Evolutionary conservation across 2,797 vertebrate species (phyloP).

Genomic region (Bradypodion ventrale): DNA sequence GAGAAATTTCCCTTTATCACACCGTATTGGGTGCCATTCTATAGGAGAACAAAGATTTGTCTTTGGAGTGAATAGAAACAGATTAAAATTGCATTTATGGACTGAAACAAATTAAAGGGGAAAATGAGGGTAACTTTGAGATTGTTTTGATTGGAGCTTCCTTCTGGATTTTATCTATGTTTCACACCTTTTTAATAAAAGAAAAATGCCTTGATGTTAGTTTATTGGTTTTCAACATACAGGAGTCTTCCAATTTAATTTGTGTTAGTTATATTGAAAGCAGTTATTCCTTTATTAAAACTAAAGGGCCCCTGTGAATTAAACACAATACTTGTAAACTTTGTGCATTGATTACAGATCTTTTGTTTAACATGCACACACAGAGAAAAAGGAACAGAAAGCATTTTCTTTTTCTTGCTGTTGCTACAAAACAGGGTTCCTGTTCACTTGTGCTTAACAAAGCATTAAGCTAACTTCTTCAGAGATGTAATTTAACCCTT

Average conservation of each 20-base stretch:
- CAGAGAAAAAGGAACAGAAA: neutral
- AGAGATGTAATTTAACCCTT: constrained; percentile 62
- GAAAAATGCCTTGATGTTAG: constrained; percentile 70
- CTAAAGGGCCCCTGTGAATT: constrained; percentile 75
- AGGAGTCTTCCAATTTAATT: constrained; percentile 76
- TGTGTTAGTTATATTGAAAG: constrained; percentile 78
- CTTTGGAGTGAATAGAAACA: constrained; percentile 82
- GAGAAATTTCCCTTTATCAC: constrained; percentile 82
- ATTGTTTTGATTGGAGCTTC: constrained; percentile 77
- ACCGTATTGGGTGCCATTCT: constrained; percentile 82
- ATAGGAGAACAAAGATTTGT: constrained; percentile 81
- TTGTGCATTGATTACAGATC: constrained; percentile 69
- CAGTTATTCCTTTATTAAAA: constrained; percentile 76
- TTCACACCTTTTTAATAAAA: constrained; percentile 68
- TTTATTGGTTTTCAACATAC: constrained; percentile 67
- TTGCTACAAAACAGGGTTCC: constrained; percentile 48
- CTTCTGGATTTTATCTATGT: constrained; percentile 70
- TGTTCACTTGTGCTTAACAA: constrained; percentile 49
- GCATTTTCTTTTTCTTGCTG: constrained; percentile 41
- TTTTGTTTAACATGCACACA: constrained; percentile 63
- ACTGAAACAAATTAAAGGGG: constrained; percentile 75
- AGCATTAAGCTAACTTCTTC: constrained; percentile 58
- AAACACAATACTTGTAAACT: constrained; percentile 74
- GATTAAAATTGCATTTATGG: constrained; percentile 78
- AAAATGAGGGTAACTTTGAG: constrained; percentile 68